Evolutionary conservation across 2,888 invertebrate species (phyloP), one percentile per base, ranked within the genome.

Genomic region (Hydrotaea diabolus): DNA sequence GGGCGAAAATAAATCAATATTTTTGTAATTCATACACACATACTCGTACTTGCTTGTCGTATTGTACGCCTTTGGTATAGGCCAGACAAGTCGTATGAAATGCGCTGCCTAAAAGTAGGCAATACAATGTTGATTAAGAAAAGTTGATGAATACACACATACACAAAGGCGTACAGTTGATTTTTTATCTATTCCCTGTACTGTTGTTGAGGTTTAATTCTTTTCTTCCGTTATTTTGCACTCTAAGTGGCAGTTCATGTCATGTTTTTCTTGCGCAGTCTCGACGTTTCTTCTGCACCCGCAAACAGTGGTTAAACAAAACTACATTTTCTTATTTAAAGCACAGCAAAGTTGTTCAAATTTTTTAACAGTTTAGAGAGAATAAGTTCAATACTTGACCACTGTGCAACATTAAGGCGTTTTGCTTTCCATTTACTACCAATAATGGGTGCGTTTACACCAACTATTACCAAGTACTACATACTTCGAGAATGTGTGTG

Each of bases 391-490:
- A 1, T 39, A 39, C 9, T 13, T 13, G 9, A 11, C 39, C 49
- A 49, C 13, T 15, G 49, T 49, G 49, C 49, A 2, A 3, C n/a
- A n/a, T 49, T 49, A 49, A 57, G 69, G 39, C 53, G 59, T 76
- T 26, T 26, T 59, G 2, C 23, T 4, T 26, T 26, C 26, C 59
- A 64, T 53, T 76, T 74, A 49, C 59, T 49, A 59, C 53, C 57
- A 71, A 59, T 53, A 74, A 79, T 76, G 66, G 73, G 76, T 74
- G 82, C 82, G 82, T 79, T 79, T 81, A 82, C 49, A 71, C 59
- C 55, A 74, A 77, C 77, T 71, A 73, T 77, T 77, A 83, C 62
- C n/a, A 43, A 64, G 73, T 39, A 64, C 55, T 74, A 46, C 64
- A 69, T 53, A 36, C 53, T 2, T 43, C 43, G n/a, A 1, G 2